A percentile compares a stretch with the other conserved stretches of the same genome.
phyloP scores from a whole-genome alignment of 2,113 vertebrate genomes.

The Psammodynastes pulverulentus region DNA sequence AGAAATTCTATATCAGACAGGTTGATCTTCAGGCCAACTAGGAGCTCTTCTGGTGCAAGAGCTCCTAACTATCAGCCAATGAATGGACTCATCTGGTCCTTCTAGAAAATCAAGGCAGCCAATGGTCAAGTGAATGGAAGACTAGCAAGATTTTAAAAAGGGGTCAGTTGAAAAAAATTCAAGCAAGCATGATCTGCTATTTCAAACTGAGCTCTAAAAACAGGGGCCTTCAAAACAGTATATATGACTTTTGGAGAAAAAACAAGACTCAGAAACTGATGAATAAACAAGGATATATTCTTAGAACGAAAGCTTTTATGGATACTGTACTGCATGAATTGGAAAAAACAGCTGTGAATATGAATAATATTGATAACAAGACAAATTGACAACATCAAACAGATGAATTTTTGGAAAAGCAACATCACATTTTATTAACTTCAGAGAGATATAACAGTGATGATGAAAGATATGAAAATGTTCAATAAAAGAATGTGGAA shows the following conservation, averaged over 20 bases:
- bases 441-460: background rate
- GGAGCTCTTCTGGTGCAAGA: background rate
- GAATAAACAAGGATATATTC: background rate
- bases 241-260: background rate
- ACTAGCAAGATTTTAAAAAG: background rate
- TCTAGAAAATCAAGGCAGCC: background rate
- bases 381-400: background rate
- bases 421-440: background rate
- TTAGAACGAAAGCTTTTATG: background rate
- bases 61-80: background rate
- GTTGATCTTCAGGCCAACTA: background rate
- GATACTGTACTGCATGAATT: background rate
- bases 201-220: background rate
- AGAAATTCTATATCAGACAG: background rate
- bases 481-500: background rate
- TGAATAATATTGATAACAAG: background rate
- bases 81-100: background rate
- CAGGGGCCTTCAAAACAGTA: background rate
- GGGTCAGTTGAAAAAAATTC: background rate
- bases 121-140: background rate
- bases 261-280: background rate
- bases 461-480: background rate
- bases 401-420: background rate
- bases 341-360: background rate
- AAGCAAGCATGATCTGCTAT: background rate